Evolutionary conservation across 2,113 vertebrate genomes (phyloP).

Genomic region (Canis aureus): DNA sequence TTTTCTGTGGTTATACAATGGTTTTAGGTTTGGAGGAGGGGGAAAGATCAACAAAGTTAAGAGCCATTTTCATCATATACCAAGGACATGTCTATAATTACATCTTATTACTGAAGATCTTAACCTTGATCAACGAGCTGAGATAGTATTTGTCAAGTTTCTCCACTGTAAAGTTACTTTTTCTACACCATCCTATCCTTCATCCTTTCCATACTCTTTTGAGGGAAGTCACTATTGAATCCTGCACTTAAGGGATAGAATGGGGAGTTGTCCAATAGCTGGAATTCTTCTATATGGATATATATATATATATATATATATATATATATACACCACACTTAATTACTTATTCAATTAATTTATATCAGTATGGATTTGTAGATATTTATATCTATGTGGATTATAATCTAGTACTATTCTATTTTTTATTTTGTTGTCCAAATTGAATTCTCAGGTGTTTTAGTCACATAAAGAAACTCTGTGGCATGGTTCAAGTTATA

Average conservation of each 20-base stretch:
- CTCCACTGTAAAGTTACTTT: neutral
- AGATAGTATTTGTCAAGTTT: neutral
- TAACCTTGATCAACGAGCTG: neutral
- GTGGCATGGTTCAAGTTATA: neutral
- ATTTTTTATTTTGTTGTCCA: neutral
- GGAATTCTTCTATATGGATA: neutral
- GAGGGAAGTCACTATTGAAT: neutral
- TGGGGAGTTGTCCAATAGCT: neutral
- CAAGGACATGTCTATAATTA: neutral
- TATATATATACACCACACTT: neutral
- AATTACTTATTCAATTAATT: neutral
- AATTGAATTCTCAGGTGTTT: neutral
- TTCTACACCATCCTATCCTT: accelerated
- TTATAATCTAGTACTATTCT: neutral
- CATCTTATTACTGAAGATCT: neutral
- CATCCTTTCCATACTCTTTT: neutral
- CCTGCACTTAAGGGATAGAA: neutral
- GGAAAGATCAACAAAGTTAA: neutral
- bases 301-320: neutral
- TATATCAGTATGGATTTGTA: neutral
- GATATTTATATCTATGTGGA: neutral
- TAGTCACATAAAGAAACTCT: neutral
- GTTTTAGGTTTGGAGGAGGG: neutral
- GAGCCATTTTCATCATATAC: neutral
- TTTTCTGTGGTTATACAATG: neutral